phyloP scores from a whole-genome alignment of 2,888 invertebrate species.

The Lamproptera curius region DNA sequence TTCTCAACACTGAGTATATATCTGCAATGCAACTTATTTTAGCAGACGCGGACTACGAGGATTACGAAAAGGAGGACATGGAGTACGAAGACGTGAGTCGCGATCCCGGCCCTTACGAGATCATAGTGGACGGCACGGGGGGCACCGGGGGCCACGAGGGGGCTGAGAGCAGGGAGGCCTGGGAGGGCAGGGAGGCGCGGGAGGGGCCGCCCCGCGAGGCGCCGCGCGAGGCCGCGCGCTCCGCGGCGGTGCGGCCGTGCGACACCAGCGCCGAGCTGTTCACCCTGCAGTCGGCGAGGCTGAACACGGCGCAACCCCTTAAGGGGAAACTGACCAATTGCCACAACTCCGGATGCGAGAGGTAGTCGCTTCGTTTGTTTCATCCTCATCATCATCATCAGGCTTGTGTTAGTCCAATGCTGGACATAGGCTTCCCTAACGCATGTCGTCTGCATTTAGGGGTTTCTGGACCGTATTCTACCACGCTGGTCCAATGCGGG shows the following conservation, averaged over 20 bases:
- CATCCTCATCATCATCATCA: too few species aligned
- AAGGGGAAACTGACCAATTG: slow-evolving; percentile 94
- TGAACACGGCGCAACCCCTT: slow-evolving; percentile 90
- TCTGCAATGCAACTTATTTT: background rate
- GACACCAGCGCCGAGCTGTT: slow-evolving; percentile 93
- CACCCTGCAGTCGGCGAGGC: slow-evolving; percentile 87
- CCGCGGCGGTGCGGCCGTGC: slow-evolving; percentile 85
- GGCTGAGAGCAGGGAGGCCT: slow-evolving; percentile 46
- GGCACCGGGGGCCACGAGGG: slow-evolving; percentile 40
- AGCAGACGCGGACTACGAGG: slow-evolving; percentile 55
- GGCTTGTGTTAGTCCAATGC: too few species aligned
- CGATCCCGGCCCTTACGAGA: slow-evolving; percentile 68
- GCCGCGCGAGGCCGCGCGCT: slow-evolving; percentile 73
- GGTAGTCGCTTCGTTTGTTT: too few species aligned
- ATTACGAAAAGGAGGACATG: slow-evolving; percentile 62
- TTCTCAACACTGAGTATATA: background rate
- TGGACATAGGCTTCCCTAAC: too few species aligned
- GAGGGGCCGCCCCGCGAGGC: slow-evolving; percentile 48
- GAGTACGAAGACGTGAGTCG: slow-evolving; percentile 55
- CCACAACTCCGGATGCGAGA: slow-evolving; percentile 91
- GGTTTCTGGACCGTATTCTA: too few species aligned
- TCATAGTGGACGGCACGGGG: slow-evolving; percentile 62
- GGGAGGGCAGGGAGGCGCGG: slow-evolving; percentile 29
- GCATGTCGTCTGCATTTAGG: too few species aligned
- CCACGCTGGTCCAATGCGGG: too few species aligned